These are phyloP conservation scores for Solenopsis invicta DNA, from an alignment of 1,140 invertebrate species.

Conservation along the genomic window DNA sequence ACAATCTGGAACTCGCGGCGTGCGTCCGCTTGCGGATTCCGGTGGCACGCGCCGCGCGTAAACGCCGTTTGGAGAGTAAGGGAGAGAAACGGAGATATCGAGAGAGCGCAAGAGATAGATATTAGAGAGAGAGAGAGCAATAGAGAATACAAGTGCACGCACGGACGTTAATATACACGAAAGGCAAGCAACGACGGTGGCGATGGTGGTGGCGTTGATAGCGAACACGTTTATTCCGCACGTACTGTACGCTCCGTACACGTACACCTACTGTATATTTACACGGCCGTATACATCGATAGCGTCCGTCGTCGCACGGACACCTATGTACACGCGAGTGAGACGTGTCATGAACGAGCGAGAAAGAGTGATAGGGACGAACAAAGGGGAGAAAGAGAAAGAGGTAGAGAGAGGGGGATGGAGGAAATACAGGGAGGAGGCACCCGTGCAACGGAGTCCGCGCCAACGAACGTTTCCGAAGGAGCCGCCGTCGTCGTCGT, in stretches of 20 bases:
- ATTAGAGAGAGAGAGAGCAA: not conserved
- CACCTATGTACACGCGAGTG: too few relatives aligned
- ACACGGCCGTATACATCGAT: constrained; percentile 23
- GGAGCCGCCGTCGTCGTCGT: too few relatives aligned
- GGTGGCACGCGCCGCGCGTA: constrained; percentile 52
- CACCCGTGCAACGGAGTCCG: too few relatives aligned
- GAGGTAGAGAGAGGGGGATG: too few relatives aligned
- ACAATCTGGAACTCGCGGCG: not conserved
- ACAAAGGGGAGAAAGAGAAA: too few relatives aligned
- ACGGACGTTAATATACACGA: not conserved
- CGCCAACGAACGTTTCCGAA: too few relatives aligned
- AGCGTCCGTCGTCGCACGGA: too few relatives aligned
- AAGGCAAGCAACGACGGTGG: constrained; percentile 5
- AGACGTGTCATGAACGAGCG: too few relatives aligned
- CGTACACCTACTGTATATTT: not conserved
- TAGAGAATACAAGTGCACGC: not conserved
- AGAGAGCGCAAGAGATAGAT: too few relatives aligned
- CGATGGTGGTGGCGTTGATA: not conserved
- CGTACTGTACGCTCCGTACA: constrained; percentile 6
- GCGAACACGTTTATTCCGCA: constrained; percentile 28
- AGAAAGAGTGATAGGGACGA: too few relatives aligned
- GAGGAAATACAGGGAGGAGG: too few relatives aligned
- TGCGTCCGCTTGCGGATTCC: constrained; percentile 64
- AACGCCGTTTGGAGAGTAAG: not conserved
- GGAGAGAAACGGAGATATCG: not conserved